These are phyloP conservation scores for Bovichtus variegatus DNA, from an alignment of 2,797 vertebrate genomes.

Conservation along the genomic window DNA sequence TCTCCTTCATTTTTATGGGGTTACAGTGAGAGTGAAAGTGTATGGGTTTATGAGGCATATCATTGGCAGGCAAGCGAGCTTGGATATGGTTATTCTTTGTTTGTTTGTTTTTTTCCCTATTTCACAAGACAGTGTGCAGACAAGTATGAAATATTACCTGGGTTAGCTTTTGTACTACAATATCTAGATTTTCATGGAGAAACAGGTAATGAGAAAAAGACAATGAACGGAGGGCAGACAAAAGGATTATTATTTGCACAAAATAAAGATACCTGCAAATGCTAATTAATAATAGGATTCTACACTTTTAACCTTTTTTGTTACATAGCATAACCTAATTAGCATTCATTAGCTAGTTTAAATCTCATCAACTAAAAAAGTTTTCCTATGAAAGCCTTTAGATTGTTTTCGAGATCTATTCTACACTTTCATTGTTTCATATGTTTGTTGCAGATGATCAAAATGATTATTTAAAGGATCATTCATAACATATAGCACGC, in stretches of 20 bases:
- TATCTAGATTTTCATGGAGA: slow-evolving; percentile 9
- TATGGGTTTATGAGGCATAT: slow-evolving; percentile 61
- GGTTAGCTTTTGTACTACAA: not conserved
- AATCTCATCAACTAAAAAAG: not conserved
- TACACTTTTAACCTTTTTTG: not conserved
- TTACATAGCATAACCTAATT: not conserved
- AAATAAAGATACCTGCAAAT: not conserved
- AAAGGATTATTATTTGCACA: not conserved
- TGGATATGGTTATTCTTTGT: slow-evolving; percentile 50
- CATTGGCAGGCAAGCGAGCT: slow-evolving; percentile 51
- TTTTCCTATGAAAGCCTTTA: not conserved
- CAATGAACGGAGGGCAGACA: not conserved
- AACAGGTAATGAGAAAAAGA: not conserved
- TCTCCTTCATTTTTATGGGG: slow-evolving; percentile 68
- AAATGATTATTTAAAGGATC: not conserved
- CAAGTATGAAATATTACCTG: slow-evolving; percentile 41
- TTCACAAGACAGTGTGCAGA: slow-evolving; percentile 40
- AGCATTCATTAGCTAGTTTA: not conserved
- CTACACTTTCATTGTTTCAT: not conserved
- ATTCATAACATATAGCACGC: slow-evolving; percentile 6
- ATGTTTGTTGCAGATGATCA: not conserved
- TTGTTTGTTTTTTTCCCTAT: slow-evolving; percentile 52
- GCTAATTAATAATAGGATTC: not conserved
- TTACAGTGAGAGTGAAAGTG: slow-evolving; percentile 55
- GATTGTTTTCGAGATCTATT: not conserved